Evolutionary conservation across 1,140 invertebrate genomes (phyloP), one percentile per base, ranked within the genome.

Genomic region (Parasteatoda tepidariorum): DNA sequence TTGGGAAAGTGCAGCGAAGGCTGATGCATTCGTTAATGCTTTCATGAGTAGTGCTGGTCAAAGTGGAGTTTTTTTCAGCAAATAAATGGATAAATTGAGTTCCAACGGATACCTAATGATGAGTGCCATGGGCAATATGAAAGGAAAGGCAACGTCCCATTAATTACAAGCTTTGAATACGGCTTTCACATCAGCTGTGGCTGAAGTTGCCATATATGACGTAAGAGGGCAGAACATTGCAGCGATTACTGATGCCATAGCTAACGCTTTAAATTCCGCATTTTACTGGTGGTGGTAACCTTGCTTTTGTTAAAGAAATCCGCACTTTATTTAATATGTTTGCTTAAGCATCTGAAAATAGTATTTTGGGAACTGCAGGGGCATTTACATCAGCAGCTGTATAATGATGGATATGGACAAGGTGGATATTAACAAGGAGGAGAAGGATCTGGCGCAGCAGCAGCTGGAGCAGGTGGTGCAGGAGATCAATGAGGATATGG

Each of bases 101-200:
- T 68, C 66, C n/a, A 68, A 38, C 11, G 33, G 33, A n/a, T 31
- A 68, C 22, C 34, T 34, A 3, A 15, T 68, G 18, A 68, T 68
- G 33, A 22, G 33, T 11, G 33, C 66, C n/a, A 38, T 68, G 22
- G 66, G 41, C n/a, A 68, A 68, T 3, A 68, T 68, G 66, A 24
- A 18, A 22, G 11, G 22, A 41, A 68, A n/a, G n/a, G n/a, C n/a
- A n/a, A n/a, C n/a, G n/a, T n/a, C n/a, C n/a, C n/a, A n/a, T n/a
- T 9, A 48, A 18, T 18, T 48, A 18, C 41, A 48, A 48, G 41
- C 41, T 18, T 18, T 48, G 7, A 48, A 48, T 48, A 48, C 18
- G 41, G 41, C 41, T 48, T 48, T 48, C 41, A 18, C 41, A 48
- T 48, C 41, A 7, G 7, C 41, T 18, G 41, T 48, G 7, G 41